phyloP scores from a whole-genome alignment of 2,888 invertebrate species.

The Trisateles emortualis region DNA sequence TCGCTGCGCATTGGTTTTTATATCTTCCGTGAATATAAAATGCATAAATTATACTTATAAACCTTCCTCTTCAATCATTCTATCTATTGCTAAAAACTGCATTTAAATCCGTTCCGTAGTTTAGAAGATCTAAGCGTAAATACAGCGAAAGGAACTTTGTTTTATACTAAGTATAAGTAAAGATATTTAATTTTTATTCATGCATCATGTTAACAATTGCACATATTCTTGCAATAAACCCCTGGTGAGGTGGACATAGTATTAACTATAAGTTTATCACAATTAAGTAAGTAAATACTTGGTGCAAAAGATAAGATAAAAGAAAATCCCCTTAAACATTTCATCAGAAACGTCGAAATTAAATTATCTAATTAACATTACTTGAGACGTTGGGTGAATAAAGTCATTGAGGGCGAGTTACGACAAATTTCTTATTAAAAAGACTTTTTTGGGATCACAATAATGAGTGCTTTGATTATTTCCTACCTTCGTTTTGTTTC shows the following conservation, averaged over 20 bases:
- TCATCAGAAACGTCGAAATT: slow-evolving; percentile 63
- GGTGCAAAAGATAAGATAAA: slow-evolving; percentile 34
- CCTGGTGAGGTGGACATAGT: slow-evolving; percentile 16
- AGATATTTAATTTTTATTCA: no score
- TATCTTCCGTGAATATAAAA: no score
- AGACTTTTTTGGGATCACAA: slow-evolving; percentile 52
- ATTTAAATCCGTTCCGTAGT: no score
- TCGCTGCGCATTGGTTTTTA: no score
- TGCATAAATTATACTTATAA: no score
- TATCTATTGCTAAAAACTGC: no score
- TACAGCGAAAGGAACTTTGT: no score
- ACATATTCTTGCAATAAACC: no score
- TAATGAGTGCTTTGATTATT: slow-evolving; percentile 55
- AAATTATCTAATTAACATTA: slow-evolving; percentile 74
- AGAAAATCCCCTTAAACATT: slow-evolving; percentile 55
- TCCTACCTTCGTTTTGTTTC: slow-evolving; percentile 40
- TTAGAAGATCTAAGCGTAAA: no score
- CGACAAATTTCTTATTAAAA: slow-evolving; percentile 62
- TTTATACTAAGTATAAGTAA: no score
- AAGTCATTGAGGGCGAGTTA: slow-evolving; percentile 65
- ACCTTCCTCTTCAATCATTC: no score
- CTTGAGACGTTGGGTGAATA: slow-evolving; percentile 63
- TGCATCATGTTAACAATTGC: no score
- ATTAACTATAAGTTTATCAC: slow-evolving; percentile 37
- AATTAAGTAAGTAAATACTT: slow-evolving; percentile 31